A percentile compares a stretch with the other conserved stretches of the same genome.
Conservation (phyloP, 2,113 vertebrate species). For the Rhinoderma darwinii region DNA sequence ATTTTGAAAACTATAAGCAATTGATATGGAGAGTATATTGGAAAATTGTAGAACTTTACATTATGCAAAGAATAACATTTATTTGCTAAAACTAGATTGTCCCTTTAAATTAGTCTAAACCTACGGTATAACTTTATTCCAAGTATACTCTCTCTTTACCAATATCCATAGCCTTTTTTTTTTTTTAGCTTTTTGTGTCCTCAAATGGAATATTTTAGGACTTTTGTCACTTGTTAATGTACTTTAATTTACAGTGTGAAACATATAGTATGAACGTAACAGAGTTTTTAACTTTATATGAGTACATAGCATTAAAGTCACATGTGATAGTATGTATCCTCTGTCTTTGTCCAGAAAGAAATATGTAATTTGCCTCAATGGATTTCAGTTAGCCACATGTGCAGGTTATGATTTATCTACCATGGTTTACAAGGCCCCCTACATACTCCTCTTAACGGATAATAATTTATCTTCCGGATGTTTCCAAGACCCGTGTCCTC, state of each 20-base stretch:
- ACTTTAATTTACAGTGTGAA: not conserved
- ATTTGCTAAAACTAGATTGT: no score
- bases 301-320: not conserved
- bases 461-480: constrained; percentile 36
- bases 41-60: no score
- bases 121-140: not conserved
- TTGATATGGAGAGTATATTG: no score
- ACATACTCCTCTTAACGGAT: constrained; percentile 10
- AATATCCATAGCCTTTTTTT: not conserved
- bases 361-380: not conserved
- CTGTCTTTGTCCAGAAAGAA: not conserved
- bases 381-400: constrained; percentile 3
- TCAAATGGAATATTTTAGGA: not conserved
- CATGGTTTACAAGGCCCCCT: not conserved
- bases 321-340: not conserved
- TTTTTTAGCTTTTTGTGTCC: not conserved
- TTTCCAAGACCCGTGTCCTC: not conserved
- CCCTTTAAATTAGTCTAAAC: not conserved
- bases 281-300: not conserved
- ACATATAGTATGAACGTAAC: no score
- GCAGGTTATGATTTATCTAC: constrained; percentile 9
- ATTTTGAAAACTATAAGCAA: no score
- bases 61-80: no score
- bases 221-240: not conserved
- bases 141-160: not conserved